phyloP scores from a whole-genome alignment of 2,888 invertebrate species.

The Ophion ellenae region DNA sequence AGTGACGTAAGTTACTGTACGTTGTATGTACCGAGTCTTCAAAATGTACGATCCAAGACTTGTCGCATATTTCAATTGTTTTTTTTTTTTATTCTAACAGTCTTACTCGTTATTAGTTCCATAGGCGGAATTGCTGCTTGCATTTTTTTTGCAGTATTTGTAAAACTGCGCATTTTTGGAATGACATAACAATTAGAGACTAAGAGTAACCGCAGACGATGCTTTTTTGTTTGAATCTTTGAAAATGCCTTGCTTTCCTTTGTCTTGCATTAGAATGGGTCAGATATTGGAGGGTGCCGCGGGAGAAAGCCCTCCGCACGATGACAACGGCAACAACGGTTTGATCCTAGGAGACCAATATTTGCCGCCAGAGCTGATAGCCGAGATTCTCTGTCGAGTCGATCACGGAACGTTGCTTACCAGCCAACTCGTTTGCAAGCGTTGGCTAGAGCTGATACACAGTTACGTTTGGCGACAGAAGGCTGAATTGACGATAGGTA shows the following conservation, averaged over 20 bases:
- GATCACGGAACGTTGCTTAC: slow-evolving; percentile 81
- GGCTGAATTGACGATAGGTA: slow-evolving; percentile 74
- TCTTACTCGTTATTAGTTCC: too few relatives aligned
- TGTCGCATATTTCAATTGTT: too few relatives aligned
- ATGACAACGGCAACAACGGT: slow-evolving; percentile 79
- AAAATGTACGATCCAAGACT: too few relatives aligned
- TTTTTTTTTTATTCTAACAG: too few relatives aligned
- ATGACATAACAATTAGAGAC: too few relatives aligned
- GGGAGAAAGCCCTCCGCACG: slow-evolving; percentile 47
- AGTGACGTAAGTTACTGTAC: too few relatives aligned
- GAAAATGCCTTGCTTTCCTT: not conserved
- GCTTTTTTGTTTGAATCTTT: not conserved
- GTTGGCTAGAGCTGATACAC: slow-evolving; percentile 84
- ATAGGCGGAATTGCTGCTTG: too few relatives aligned
- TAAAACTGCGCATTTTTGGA: too few relatives aligned
- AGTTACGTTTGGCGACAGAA: slow-evolving; percentile 83
- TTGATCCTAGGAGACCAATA: slow-evolving; percentile 79
- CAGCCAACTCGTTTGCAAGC: slow-evolving; percentile 85
- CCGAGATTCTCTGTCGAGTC: slow-evolving; percentile 82
- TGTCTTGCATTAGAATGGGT: slow-evolving; percentile 54
- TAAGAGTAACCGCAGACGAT: not conserved
- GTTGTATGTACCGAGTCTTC: too few relatives aligned
- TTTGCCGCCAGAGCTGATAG: slow-evolving; percentile 85
- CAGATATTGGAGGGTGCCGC: slow-evolving; percentile 35
- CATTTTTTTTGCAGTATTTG: too few relatives aligned